Conservation (phyloP, 2,797 vertebrate genomes). For the Tangara arthus region DNA sequence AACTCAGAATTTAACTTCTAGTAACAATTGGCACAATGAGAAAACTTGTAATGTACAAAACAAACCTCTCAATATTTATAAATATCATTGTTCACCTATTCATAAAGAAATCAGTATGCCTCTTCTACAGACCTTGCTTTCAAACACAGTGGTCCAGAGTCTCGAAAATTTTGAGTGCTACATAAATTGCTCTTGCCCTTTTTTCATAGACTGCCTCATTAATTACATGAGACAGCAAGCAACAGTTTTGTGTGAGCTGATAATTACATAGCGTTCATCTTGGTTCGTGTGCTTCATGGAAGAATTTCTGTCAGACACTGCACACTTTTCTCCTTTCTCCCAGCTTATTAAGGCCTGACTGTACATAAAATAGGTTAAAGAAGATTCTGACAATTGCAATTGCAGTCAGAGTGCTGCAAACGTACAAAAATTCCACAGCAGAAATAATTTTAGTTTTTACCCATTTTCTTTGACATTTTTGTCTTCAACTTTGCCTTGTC, state of each 20-base stretch:
- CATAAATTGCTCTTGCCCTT: background rate
- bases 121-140: background rate
- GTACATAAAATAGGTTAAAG: background rate
- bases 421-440: background rate
- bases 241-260: background rate
- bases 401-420: background rate
- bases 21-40: background rate
- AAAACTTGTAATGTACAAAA: background rate
- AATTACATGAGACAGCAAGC: background rate
- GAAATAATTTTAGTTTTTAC: background rate
- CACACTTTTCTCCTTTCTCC: background rate
- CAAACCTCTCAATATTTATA: background rate
- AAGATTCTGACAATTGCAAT: background rate
- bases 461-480: background rate
- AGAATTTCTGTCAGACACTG: background rate
- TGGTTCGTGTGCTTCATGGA: background rate
- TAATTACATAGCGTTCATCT: background rate
- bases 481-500: background rate
- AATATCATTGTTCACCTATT: background rate
- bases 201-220: background rate
- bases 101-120: background rate
- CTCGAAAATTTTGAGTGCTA: background rate
- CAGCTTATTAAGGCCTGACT: background rate
- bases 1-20: background rate
- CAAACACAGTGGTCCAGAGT: background rate